Base-by-base conservation (phyloP, 2,888 invertebrate genomes). In the Latheticus oryzae region DNA sequence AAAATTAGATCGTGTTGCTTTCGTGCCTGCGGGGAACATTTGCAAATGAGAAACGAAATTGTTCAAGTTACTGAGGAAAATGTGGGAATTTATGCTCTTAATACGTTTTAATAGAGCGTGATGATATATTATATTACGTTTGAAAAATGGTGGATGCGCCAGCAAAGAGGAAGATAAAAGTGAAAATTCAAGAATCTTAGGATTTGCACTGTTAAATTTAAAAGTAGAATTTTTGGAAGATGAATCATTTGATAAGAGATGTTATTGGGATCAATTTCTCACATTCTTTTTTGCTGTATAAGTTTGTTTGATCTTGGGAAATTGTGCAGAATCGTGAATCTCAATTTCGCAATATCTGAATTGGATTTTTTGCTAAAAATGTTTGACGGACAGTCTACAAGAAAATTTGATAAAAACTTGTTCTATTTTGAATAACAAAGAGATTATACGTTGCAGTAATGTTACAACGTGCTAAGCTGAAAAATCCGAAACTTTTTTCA, bases 321-420 rank as follows among this genome's bases (percentile, higher is more conserved):
- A 7, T 11, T 15, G 15, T 9, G 13, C 12, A 2, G 11, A 33
- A 15, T 15, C 33, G 33, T 13, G 15, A 33, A 33, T 33, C 16
- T 33, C 13, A 33, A 33, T 13, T 13, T 33, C 33, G 33, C 33
- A 13, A 13, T 33, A 12, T 33, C 33, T 33, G 16, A 16, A 33
- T 33, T 15, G 33, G 33, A n/a, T n/a, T n/a, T 13, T 35, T 17
- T 35, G 17, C 8, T 9, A 17, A 35, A 16, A 8, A 35, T 35
- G 17, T 35, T 35, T 35, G n/a, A 35, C 9, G 17, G 9, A 11
- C 2, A n/a, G 3, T 35, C 16, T 17, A 3, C 1, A n/a, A n/a
- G 33, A 13, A 13, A 33, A 33, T 33, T 1, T 33, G 16, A 33
- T 28, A 33, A 12, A 13, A 7, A 5, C n/a, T n/a, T n/a, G n/a